phyloP scores from a whole-genome alignment of 2,113 vertebrate species.

The Haplochromis burtoni region DNA sequence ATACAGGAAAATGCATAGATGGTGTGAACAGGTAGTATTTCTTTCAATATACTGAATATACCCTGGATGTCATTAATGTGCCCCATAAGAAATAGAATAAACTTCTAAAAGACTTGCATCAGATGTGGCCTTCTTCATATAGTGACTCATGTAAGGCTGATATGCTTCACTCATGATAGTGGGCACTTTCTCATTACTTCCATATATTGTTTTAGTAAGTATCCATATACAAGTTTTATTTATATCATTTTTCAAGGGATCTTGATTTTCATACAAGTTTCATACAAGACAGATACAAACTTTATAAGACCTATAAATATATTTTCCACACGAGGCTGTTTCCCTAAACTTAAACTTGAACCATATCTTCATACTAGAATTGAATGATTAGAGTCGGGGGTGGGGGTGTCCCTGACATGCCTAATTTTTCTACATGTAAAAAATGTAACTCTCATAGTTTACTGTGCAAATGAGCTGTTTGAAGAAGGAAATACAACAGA shows the following conservation, averaged over 20 bases:
- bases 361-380: background rate
- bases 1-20: constrained; percentile 77
- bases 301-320: accelerated
- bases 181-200: background rate
- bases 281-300: background rate
- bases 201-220: accelerated
- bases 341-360: background rate
- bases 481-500: background rate
- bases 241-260: background rate
- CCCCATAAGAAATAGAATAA: accelerated
- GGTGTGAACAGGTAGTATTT: constrained; percentile 78
- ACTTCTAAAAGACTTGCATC: background rate
- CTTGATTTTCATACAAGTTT: too few species aligned
- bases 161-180: accelerated
- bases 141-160: accelerated
- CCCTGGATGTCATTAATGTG: background rate
- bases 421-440: background rate
- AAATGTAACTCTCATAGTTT: background rate
- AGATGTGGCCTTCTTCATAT: background rate
- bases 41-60: background rate
- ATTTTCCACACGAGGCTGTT: background rate
- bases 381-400: background rate
- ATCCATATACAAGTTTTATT: background rate
- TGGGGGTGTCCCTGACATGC: background rate
- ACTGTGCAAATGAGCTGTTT: background rate